phyloP scores from a whole-genome alignment of 2,888 invertebrate species.

The Hydriomena furcata region DNA sequence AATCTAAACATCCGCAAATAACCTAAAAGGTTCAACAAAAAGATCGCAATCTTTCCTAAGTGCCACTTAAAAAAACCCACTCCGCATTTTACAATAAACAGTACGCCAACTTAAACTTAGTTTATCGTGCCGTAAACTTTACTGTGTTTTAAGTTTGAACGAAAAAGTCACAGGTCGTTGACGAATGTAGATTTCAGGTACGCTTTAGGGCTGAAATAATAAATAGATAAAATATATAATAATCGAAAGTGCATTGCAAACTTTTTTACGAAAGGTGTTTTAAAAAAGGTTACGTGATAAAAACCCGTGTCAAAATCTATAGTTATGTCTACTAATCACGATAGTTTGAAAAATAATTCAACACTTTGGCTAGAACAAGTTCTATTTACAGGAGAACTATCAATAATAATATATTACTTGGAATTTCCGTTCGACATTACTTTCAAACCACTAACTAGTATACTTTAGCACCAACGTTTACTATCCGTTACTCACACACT shows the following conservation, averaged over 20 bases:
- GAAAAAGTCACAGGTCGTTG: slow-evolving; percentile 32
- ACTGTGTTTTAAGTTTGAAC: slow-evolving; percentile 42
- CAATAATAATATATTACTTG: too few relatives aligned
- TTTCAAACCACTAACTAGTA: too few relatives aligned
- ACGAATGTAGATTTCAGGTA: slow-evolving; percentile 11
- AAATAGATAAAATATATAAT: background rate
- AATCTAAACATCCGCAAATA: slow-evolving; percentile 1
- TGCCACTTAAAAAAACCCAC: slow-evolving; percentile 36
- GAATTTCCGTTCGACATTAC: too few relatives aligned
- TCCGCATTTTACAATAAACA: slow-evolving; percentile 40
- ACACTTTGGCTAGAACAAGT: background rate
- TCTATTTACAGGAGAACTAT: too few relatives aligned
- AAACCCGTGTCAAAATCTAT: too few relatives aligned
- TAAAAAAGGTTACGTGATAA: too few relatives aligned
- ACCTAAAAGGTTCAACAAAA: slow-evolving; percentile 24
- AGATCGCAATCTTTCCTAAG: slow-evolving; percentile 39
- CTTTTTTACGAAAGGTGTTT: too few relatives aligned
- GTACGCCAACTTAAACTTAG: slow-evolving; percentile 43
- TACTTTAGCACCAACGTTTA: too few relatives aligned
- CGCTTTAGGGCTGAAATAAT: background rate
- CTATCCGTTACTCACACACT: too few relatives aligned
- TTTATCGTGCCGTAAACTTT: slow-evolving; percentile 57
- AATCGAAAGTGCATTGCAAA: too few relatives aligned
- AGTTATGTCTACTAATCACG: too few relatives aligned
- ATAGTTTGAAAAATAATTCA: too few relatives aligned